phyloP scores from a whole-genome alignment of 2,888 invertebrate species.

The Melanargia galathea region DNA sequence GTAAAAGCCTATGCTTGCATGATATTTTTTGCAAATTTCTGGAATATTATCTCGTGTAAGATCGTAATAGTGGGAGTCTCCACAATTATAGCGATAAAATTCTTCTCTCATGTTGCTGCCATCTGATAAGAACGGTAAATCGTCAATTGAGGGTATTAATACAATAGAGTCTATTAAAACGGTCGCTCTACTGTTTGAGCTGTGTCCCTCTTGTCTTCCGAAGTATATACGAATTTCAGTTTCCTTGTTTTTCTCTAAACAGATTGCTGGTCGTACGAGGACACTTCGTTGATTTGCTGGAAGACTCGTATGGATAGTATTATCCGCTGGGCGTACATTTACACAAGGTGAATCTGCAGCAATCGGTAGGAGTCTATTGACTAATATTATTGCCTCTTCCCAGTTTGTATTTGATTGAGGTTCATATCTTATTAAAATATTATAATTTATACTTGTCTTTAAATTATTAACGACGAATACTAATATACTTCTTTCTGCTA shows the following conservation, averaged over 20 bases:
- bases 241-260: constrained; percentile 92
- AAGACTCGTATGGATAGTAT: constrained; percentile 85
- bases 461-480: constrained; percentile 92
- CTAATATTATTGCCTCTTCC: constrained; percentile 92
- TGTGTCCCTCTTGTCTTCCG: constrained; percentile 86
- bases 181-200: constrained; percentile 90
- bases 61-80: constrained; percentile 87
- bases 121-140: constrained; percentile 90
- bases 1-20: constrained; percentile 92
- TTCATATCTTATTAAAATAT: constrained; percentile 94
- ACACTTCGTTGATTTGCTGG: constrained; percentile 87
- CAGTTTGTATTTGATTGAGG: constrained; percentile 89
- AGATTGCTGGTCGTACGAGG: constrained; percentile 89
- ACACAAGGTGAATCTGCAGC: constrained; percentile 93
- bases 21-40: constrained; percentile 91
- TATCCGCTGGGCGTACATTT: constrained; percentile 88
- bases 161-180: constrained; percentile 96
- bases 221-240: constrained; percentile 94
- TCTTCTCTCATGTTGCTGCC: constrained; percentile 85
- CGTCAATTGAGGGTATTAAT: constrained; percentile 90
- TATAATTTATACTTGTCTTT: constrained; percentile 93
- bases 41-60: constrained; percentile 83
- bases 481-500: constrained; percentile 91
- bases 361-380: constrained; percentile 87
- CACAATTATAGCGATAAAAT: constrained; percentile 90